A percentile compares a stretch with the other conserved stretches of the same genome.
phyloP scores from a whole-genome alignment of 2,888 invertebrate genomes.

The Coleophora flavipennella region DNA sequence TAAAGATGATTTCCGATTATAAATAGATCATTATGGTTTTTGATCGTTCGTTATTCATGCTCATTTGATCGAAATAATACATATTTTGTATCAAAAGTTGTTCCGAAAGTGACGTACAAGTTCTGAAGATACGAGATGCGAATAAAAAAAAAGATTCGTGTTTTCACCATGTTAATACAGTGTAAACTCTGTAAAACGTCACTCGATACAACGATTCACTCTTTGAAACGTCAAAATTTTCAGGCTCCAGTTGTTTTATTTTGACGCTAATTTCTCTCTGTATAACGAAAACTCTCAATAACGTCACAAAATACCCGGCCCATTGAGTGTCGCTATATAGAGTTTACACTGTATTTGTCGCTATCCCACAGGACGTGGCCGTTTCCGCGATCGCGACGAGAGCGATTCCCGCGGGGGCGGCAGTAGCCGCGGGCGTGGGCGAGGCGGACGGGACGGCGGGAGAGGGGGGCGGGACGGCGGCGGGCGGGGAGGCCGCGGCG shows the following conservation, averaged over 20 bases:
- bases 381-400: slow-evolving; percentile 60
- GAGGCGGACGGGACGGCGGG: slow-evolving; percentile 14
- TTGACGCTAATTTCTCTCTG: too few species aligned
- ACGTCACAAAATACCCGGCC: too few species aligned
- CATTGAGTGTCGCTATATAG: slow-evolving; percentile 4
- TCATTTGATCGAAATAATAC: background rate
- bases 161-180: background rate
- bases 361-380: slow-evolving; percentile 44
- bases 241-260: too few species aligned
- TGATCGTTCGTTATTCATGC: too few species aligned
- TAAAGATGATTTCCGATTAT: too few species aligned
- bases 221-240: too few species aligned
- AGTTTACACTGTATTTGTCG: slow-evolving; percentile 7
- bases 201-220: too few species aligned
- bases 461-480: slow-evolving; percentile 18
- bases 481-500: slow-evolving; percentile 22
- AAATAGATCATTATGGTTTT: too few species aligned
- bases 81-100: background rate
- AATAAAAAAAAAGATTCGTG: background rate
- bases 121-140: background rate
- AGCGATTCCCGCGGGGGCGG: slow-evolving; percentile 32
- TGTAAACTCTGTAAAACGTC: too few species aligned
- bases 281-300: too few species aligned
- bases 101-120: too few species aligned
- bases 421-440: slow-evolving; percentile 14